Base-by-base conservation (phyloP, 2,888 invertebrate species). In the Eucriotettix oculatus region DNA sequence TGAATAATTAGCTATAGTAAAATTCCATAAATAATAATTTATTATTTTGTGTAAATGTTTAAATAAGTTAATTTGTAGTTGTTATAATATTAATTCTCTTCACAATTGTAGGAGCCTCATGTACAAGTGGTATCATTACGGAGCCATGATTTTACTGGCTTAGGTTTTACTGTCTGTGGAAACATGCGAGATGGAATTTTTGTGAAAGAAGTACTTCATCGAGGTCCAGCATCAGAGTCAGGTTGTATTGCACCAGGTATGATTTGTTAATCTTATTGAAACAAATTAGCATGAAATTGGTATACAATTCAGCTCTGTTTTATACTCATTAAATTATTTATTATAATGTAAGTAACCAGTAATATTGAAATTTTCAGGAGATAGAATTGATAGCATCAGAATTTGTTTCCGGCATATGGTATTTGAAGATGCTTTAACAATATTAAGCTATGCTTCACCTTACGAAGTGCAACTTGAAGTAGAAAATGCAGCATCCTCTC, bases 111-210 rank as follows among this genome's bases (percentile, higher is more conserved):
- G 83, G 77, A 78, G 62, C 76, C 78, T 40, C 78, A 78, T 67
- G 75, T 79, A 43, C 79, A 80, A 66, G 77, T 80, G 58, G 89
- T 92, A 54, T 82, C 87, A 64, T 76, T 93, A 61, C 83, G 87
- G 72, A 90, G 91, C 63, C 85, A 87, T 57, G 92, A 92, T 74
- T 90, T 91, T 74, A 90, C 90, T 0, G 92, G 93, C 0, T 77
- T 93, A 0, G 92, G 92, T 1, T 86, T 93, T 74, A 85, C 87
- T 69, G 87, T 92, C 65, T 85, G 85, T 61, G 94, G 94, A n/a
- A 92, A 90, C 67, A 90, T 92, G 79, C 78, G 88, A 61, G 91
- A 93, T 65, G 94, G 94, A 0, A 92, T 94, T 62, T 89, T 83
- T 71, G 84, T 94, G 53, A 91, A 90, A 71, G 90, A 92, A 65